Percentiles rank a stretch among this genome's conserved stretches.
Conservation (phyloP, 2,113 vertebrate genomes). For the Procavia capensis region DNA sequence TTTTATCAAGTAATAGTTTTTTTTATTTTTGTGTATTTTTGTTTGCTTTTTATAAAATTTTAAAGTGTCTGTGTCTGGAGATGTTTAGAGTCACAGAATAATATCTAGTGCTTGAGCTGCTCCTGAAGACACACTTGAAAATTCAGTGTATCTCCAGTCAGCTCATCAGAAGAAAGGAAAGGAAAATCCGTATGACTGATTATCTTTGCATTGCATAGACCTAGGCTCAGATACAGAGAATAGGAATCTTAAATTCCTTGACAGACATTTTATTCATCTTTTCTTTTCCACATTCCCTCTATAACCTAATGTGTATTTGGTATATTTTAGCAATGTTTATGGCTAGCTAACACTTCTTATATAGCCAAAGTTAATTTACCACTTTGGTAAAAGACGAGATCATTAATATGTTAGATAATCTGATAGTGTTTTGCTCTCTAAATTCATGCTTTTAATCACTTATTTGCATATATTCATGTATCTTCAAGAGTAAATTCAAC, state of each 20-base stretch:
- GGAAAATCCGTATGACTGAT: neutral
- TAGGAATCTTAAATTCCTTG: neutral
- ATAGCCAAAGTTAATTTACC: neutral
- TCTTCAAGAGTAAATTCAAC: neutral
- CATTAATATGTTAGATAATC: neutral
- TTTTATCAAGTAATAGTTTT: neutral
- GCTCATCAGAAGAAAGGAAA: neutral
- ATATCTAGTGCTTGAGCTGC: neutral
- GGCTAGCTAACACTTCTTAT: neutral
- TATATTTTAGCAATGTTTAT: neutral
- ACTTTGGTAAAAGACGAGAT: neutral
- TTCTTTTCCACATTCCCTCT: neutral
- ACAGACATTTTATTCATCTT: neutral
- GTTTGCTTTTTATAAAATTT: neutral
- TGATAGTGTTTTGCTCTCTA: neutral
- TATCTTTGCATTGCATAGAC: neutral
- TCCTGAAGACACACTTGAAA: neutral
- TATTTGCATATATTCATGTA: neutral
- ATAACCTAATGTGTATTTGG: neutral
- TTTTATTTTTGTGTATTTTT: neutral
- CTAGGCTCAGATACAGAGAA: neutral
- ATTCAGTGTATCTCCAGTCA: neutral
- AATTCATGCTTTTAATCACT: neutral
- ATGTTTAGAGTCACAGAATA: neutral
- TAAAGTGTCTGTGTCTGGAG: neutral